Evolutionary conservation across 2,888 invertebrate species (phyloP), one percentile per base, ranked within the genome.

Genomic region (Apamea sordens): DNA sequence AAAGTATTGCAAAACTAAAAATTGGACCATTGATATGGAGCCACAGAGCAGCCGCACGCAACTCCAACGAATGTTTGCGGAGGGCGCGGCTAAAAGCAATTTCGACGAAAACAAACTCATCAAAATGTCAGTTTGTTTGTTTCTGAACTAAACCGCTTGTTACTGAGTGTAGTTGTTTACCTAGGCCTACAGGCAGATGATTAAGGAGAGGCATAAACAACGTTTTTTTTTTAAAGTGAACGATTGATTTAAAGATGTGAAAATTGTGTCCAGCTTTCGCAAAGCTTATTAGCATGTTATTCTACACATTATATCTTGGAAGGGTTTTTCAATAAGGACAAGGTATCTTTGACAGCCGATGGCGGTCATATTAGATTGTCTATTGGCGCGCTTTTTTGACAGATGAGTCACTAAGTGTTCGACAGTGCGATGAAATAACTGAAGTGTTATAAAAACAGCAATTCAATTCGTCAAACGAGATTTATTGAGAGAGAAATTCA

Each of bases 61-160:
- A 79, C 77, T 65, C 73, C 56, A 32, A 50, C 73, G 72, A 76
- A 79, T 82, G 76, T 83, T 77, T 84, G 82, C 75, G 80, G 82
- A 75, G 77, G 76, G 64, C 67, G 65, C 65, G 76, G 79, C 78
- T 59, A 69, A 88, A 86, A 89, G 77, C 88, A 88, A 88, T 88
- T 84, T 82, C 79, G 77, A 53, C 70, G 67, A 79, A 80, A 83
- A 82, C 86, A 84, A 88, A 88, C 84, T 84, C 86, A 89, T 88
- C 84, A 89, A 70, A 84, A 71, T 79, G 81, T 76, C 80, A 76
- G 76, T 79, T 69, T 83, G 89, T 89, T 88, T 88, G 82, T 80
- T 86, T 82, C 64, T 28, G 64, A 80, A 86, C 79, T 70, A 77
- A 76, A 72, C 73, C 89, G 79, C 77, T 86, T 82, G 77, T 80